A percentile compares a stretch with the other conserved stretches of the same genome.
Evolutionary conservation across 2,797 vertebrate species (phyloP).

Genomic region (Oryzias sinensis): DNA sequence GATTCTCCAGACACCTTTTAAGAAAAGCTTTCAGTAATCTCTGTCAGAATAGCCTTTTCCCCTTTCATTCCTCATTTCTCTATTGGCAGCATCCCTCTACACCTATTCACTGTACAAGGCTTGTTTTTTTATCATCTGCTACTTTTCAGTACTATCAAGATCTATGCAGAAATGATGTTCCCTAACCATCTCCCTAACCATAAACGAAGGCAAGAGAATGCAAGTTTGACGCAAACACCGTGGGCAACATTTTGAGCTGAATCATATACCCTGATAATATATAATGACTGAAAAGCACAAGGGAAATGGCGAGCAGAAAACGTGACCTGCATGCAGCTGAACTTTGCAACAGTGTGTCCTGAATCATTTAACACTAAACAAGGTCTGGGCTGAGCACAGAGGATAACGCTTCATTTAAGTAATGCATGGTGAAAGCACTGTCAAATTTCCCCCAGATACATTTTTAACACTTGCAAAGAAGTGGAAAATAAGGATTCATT

Average conservation of each 20-base stretch:
- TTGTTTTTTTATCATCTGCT: conserved; percentile 9
- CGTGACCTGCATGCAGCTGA: conserved; percentile 63
- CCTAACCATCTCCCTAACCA: conserved; percentile 31
- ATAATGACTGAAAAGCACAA: conserved; percentile 51
- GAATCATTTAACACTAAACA: conserved; percentile 76
- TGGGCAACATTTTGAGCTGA: conserved; percentile 46
- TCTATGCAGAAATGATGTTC: conserved; percentile 18
- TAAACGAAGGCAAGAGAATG: conserved; percentile 49
- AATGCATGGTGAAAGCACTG: conserved; percentile 57
- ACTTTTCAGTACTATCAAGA: conserved; percentile 6
- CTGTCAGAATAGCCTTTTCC: conserved; percentile 14
- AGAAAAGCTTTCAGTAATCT: conserved; percentile 36
- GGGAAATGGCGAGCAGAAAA: conserved; percentile 46
- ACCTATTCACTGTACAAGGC: conserved; percentile 10
- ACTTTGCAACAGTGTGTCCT: conserved; percentile 61
- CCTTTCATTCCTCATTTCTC: conserved; percentile 5
- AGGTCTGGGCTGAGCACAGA: conserved; percentile 56
- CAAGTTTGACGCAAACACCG: conserved; percentile 38
- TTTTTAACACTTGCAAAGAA: conserved; percentile 43
- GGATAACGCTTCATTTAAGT: conserved; percentile 72
- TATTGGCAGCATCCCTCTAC: neutral
- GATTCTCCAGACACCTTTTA: conserved; percentile 33
- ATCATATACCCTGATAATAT: conserved; percentile 51
- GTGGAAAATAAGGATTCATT: conserved; percentile 25
- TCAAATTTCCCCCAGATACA: conserved; percentile 54